Base-by-base conservation (phyloP, 2,113 vertebrate genomes). In the Cyprinodon tularosa region DNA sequence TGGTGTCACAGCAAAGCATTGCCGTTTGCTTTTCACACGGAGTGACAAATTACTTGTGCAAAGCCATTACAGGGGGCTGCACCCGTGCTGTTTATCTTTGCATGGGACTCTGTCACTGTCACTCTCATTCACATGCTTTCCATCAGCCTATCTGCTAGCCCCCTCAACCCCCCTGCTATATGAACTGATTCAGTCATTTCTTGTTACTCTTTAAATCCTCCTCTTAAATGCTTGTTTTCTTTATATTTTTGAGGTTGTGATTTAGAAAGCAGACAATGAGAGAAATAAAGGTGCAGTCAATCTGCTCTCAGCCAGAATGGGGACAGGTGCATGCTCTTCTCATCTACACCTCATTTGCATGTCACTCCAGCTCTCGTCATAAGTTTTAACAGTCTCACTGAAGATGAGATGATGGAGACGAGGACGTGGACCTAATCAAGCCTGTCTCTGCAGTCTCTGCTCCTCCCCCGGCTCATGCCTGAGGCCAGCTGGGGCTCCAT, bases 401-500 rank as follows among this genome's bases (percentile, higher is more conserved):
- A 86, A 74, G 47, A 59, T 72, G 12, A 42, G 81, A 70, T 76
- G 84, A 84, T 80, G 75, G 84, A 84, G 84, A 80, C 37, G 53
- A 53, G 78, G 82, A 84, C 12, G 83, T 44, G 66, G 80, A 82
- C 76, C 84, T 89, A 91, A 93, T 92, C 62, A 82, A 84, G 91
- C 90, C 88, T 89, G 88, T 90, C 29, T 29, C 29, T 89, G 85
- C 83, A 39, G 62, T 53, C 63, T 60, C 81, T 67, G 75, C 77
- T 78, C 86, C 84, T 76, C 76, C 87, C 76, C 69, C 61, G 39
- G 69, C 78, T 84, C 45, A 68, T 81, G 62, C 76, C 77, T 14
- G 71, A 20, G 75, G 68, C 77, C 90, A 91, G 88, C 91, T 93
- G 89, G 80, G 90, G 84, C 78, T 90, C 88, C 88, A 90, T 89